These are phyloP conservation scores for Caenorhabditis sp. DNA, from an alignment of 2,888 invertebrate species.

Conservation along the genomic window DNA sequence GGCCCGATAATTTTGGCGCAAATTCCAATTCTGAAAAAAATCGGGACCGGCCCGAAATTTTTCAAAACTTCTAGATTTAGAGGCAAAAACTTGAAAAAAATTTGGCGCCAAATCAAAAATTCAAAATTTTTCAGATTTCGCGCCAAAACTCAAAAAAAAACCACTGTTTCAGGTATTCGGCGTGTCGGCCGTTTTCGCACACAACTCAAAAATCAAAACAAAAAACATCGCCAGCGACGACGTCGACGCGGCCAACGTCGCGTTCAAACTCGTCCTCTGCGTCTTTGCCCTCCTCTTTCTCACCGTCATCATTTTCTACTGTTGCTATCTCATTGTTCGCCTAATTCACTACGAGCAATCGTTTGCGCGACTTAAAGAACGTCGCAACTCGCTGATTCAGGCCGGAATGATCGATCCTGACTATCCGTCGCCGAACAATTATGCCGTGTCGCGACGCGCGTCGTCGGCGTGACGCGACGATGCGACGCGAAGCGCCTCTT, in stretches of 20 bases:
- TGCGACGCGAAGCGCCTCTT: no score
- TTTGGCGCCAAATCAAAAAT: no score
- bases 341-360: constrained; percentile 55
- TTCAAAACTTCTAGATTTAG: neutral
- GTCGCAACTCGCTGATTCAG: constrained; percentile 56
- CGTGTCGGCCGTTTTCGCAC: constrained; percentile 58
- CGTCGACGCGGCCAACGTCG: constrained; percentile 45
- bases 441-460: constrained; percentile 37
- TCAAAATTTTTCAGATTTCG: no score
- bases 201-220: constrained; percentile 6
- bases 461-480: constrained; percentile 32
- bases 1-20: no score
- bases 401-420: constrained; percentile 62
- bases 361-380: constrained; percentile 45
- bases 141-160: no score
- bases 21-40: no score
- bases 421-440: constrained; percentile 29
- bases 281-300: constrained; percentile 63
- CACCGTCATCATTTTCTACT: constrained; percentile 58
- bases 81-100: neutral
- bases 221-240: no score
- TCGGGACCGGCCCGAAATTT: no score
- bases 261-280: constrained; percentile 56
- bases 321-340: constrained; percentile 61
- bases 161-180: constrained; percentile 60